These are phyloP conservation scores for Trypoxylon attenuatum DNA, from an alignment of 2,888 invertebrate species.

Conservation along the genomic window DNA sequence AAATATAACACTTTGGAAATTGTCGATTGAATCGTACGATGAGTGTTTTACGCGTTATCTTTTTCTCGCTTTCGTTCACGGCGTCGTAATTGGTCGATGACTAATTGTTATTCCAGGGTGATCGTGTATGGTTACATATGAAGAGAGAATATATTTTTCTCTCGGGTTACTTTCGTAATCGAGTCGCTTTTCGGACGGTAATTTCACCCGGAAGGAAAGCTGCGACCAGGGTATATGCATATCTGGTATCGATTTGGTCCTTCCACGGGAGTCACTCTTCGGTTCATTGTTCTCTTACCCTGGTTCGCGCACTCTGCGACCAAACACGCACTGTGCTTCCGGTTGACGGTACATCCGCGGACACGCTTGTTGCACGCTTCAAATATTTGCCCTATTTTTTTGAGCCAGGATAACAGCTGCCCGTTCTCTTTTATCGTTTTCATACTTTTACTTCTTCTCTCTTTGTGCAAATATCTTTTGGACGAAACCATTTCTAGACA, in stretches of 20 bases:
- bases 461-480: too few relatives aligned
- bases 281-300: conserved; percentile 46
- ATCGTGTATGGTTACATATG: too few relatives aligned
- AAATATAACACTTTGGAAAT: too few relatives aligned
- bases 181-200: conserved; percentile 1
- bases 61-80: background rate
- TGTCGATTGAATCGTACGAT: too few relatives aligned
- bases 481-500: too few relatives aligned
- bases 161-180: background rate
- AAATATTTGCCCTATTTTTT: conserved; percentile 45
- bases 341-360: conserved; percentile 39
- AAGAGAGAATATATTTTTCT: background rate
- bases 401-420: too few relatives aligned
- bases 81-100: background rate
- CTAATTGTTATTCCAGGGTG: background rate
- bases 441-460: too few relatives aligned
- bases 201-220: conserved; percentile 15
- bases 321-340: conserved; percentile 39
- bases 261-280: conserved; percentile 26
- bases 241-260: conserved; percentile 31
- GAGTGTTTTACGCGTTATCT: too few relatives aligned
- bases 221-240: background rate
- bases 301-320: conserved; percentile 35
- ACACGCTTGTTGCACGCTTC: conserved; percentile 47
- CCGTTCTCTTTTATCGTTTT: too few relatives aligned